Base-by-base conservation (phyloP, 2,797 vertebrate genomes). In the Crypturellus tataupa region DNA sequence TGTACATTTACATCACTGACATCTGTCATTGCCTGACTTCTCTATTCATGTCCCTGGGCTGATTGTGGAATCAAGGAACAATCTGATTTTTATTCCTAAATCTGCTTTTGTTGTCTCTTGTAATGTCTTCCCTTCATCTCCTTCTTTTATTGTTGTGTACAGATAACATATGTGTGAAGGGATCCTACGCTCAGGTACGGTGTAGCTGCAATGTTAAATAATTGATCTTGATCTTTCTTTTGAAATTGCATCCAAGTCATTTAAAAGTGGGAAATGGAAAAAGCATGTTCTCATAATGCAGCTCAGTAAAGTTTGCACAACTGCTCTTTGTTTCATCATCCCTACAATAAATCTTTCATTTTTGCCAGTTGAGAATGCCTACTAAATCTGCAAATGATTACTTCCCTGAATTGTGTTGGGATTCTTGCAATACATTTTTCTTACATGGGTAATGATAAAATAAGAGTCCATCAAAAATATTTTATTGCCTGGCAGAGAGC, bases 351-450 rank as follows among this genome's bases (percentile, higher is more conserved):
- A 98, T 98, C 97, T 98, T 97, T 97, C 95, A 94, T 94, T 89
- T 47, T 93, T 97, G 97, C 97, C 97, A 96, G 89, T 96, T 94
- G 87, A 97, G 80, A 96, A 96, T 97, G 96, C 97, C 97, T 96
- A 93, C 65, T 69, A 75, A 94, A 97, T 97, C 98, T 98, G 98
- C 95, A 98, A 98, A 96, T 98, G 97, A 98, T 98, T 98, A 98
- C 87, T 78, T 95, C 83, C 40, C 92, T 86, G 95, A 97, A 96
- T 97, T 83, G 94, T 85, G 93, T 80, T 72, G 96, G 87, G 81
- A 97, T 95, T 94, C 94, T 97, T 78, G 63, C 90, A 88, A 79
- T 97, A 97, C 96, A 88, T 98, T 98, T 96, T 97, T 97, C 97
- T 96, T 94, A 97, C 95, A 75, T 92, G 97, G 96, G 95, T 95